phyloP scores from a whole-genome alignment of 1,140 invertebrate genomes.

The Caligus rogercresseyi region DNA sequence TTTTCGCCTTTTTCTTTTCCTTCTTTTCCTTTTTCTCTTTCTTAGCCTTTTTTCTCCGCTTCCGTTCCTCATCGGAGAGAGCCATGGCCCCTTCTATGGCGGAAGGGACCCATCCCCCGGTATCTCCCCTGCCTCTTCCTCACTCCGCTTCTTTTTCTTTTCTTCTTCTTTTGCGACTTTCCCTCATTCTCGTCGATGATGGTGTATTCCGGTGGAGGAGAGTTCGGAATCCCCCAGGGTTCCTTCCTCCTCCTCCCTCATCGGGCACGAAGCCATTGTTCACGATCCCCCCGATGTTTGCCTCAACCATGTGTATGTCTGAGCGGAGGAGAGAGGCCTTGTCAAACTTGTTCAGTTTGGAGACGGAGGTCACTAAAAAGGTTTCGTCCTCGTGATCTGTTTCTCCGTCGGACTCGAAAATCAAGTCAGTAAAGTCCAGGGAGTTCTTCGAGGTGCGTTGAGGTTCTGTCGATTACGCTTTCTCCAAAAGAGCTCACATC shows the following conservation, averaged over 20 bases:
- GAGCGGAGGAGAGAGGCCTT: neutral
- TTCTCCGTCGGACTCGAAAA: neutral
- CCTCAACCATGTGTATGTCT: neutral
- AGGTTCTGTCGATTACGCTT: slow-evolving; percentile 2
- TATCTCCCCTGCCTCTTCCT: neutral
- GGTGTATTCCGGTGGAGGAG: neutral
- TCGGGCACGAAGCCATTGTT: neutral
- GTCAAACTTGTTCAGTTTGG: neutral
- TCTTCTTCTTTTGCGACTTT: slow-evolving; percentile 7
- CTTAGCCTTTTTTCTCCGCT: neutral
- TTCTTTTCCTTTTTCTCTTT: slow-evolving; percentile 14
- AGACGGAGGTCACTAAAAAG: neutral
- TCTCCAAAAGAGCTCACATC: slow-evolving; percentile 6
- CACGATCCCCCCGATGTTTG: neutral
- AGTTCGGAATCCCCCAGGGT: no score
- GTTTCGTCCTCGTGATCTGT: neutral
- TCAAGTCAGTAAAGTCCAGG: neutral
- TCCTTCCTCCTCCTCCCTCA: neutral
- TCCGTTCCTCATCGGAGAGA: neutral
- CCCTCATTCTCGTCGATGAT: neutral
- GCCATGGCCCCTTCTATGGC: slow-evolving; percentile 4
- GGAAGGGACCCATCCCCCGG: neutral
- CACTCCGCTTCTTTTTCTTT: neutral
- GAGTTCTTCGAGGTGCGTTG: neutral
- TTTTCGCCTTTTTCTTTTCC: slow-evolving; percentile 8